Conservation (phyloP, 1,140 invertebrate species). For the Hydropsyche tenuis region DNA sequence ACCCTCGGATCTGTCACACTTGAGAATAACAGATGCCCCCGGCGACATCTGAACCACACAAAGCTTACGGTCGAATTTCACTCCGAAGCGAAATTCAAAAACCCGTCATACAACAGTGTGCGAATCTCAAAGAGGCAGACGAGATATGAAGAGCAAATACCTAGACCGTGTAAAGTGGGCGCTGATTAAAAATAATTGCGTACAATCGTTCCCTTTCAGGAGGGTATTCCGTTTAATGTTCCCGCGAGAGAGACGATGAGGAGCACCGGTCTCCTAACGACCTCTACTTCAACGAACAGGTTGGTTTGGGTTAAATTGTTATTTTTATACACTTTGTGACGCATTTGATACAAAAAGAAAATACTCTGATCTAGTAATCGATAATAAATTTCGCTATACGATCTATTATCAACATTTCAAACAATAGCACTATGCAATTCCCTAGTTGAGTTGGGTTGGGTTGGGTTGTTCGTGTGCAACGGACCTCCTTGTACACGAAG, state of each 20-base stretch:
- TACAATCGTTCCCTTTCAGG: constrained; percentile 38
- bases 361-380: too few relatives aligned
- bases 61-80: too few relatives aligned
- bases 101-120: too few relatives aligned
- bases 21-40: too few relatives aligned
- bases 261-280: not conserved
- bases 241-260: not conserved
- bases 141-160: not conserved
- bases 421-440: too few relatives aligned
- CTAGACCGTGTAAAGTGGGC: constrained; percentile 3
- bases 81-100: too few relatives aligned
- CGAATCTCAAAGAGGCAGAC: not conserved
- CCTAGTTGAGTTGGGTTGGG: not conserved
- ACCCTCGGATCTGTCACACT: too few relatives aligned
- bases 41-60: too few relatives aligned
- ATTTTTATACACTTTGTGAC: too few relatives aligned
- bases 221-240: constrained; percentile 33
- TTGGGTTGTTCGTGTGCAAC: not conserved
- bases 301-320: not conserved
- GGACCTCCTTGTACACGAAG: constrained; percentile 12
- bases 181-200: constrained; percentile 41
- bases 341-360: too few relatives aligned
- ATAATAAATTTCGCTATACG: too few relatives aligned
- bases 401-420: too few relatives aligned
- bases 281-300: not conserved